These are phyloP conservation scores for Epizoanthus ramosus DNA, from an alignment of 92 coral and sea anemone genomes.

Conservation along the genomic window DNA sequence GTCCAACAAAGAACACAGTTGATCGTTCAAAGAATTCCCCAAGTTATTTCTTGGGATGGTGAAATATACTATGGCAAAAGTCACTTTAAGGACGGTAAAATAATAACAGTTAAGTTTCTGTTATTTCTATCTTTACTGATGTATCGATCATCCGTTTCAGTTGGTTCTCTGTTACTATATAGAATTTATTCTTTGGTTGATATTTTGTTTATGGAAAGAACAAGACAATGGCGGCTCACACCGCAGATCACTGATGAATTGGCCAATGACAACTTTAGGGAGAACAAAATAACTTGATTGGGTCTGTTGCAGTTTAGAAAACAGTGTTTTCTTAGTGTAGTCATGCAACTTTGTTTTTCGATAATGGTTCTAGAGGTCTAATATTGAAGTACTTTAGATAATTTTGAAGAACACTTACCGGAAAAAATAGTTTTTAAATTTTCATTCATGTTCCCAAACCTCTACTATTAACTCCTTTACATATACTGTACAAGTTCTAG, in stretches of 20 bases:
- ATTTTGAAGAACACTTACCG: no score
- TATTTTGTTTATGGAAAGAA: background rate
- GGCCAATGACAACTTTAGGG: no score
- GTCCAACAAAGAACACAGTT: slow-evolving; percentile 24
- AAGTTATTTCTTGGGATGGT: no score
- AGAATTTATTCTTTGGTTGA: background rate
- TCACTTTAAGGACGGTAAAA: background rate
- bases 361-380: background rate
- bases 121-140: background rate
- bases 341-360: background rate
- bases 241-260: background rate
- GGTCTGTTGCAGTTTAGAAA: no score
- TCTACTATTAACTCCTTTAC: no score
- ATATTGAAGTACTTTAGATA: no score
- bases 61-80: background rate
- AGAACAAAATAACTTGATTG: no score
- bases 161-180: background rate
- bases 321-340: background rate
- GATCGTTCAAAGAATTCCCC: no score
- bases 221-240: background rate
- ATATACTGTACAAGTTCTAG: no score
- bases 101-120: background rate
- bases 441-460: no score
- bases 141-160: background rate
- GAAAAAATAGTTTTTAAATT: no score